Base-by-base conservation (phyloP, 2,888 invertebrate genomes). In the Buathra laborator region DNA sequence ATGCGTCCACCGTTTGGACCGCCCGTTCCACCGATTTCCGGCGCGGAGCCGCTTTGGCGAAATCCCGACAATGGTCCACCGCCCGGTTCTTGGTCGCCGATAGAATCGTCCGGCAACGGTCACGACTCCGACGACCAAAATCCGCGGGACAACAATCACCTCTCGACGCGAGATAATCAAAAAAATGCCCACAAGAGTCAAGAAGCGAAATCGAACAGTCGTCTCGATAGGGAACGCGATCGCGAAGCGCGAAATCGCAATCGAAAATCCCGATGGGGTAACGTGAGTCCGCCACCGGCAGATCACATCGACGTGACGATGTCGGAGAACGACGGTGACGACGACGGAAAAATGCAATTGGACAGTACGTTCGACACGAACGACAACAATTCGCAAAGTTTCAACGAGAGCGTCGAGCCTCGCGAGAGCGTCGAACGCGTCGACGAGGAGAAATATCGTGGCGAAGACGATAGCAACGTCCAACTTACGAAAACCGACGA, bases 231-330 rank as follows among this genome's bases (percentile, higher is more conserved):
- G 4, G 82, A 85, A 14, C 76, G 70, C 19, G 67, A 62, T 48
- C 70, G 79, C 24, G 78, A 90, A 46, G 91, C 86, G 77, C 90
- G 92, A 10, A 92, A 92, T 75, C 88, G 92, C 32, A 92, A 89
- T 59, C 88, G 92, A 46, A 93, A 93, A 77, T 92, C 87, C 1
- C 78, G 90, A 37, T 90, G 90, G 90, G 90, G 87, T 19, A 90
- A 89, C 81, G 89, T 86, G 0, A 90, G 90, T 83, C 90, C 90
- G 6, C 87, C 88, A 2, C 88, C 88, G 0, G 68, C 83, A 3
- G 90, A 90, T 66, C 87, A 88, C 9, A 51, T 51, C 10, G 86
- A 87, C 51, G 48, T 37, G 0, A 24, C 71, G 12, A 79, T 64
- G 74, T 81, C 83, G 16, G 85, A 85, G 12, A 81, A 82, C 51